Percentiles rank a stretch among this genome's conserved stretches.
These are phyloP conservation scores for Brachyrhaphis roseni DNA, from an alignment of 2,797 vertebrate species.

Conservation along the genomic window DNA sequence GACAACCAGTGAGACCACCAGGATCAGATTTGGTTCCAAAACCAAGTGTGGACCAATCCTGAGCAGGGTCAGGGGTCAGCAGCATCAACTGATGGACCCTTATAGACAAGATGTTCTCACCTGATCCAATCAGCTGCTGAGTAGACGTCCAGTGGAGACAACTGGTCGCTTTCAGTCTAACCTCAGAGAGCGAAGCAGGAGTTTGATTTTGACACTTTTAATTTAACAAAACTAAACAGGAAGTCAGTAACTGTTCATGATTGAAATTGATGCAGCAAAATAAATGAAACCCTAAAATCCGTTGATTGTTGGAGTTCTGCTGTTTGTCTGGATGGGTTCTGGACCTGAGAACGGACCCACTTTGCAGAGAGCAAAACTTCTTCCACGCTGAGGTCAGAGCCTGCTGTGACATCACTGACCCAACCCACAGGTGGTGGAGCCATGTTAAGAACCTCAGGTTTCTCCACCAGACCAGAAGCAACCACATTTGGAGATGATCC, in stretches of 20 bases:
- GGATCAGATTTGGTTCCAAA: background rate
- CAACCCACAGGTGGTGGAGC: background rate
- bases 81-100: background rate
- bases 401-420: background rate
- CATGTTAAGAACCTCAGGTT: background rate
- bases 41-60: background rate
- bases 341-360: no score
- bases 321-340: background rate
- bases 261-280: conserved; percentile 14
- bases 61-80: background rate
- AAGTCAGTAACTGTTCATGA: conserved; percentile 8
- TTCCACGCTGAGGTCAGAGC: background rate
- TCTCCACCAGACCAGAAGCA: background rate
- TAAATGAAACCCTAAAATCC: background rate
- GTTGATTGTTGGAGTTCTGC: background rate
- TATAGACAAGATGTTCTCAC: background rate
- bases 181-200: background rate
- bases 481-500: background rate
- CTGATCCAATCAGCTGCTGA: conserved; percentile 18
- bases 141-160: background rate
- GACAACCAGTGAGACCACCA: conserved; percentile 30
- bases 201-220: conserved; percentile 14
- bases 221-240: background rate
- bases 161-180: background rate
- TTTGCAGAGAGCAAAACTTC: background rate